These are phyloP conservation scores for Parapsyche elsis DNA, from an alignment of 1,140 invertebrate genomes.

Conservation along the genomic window DNA sequence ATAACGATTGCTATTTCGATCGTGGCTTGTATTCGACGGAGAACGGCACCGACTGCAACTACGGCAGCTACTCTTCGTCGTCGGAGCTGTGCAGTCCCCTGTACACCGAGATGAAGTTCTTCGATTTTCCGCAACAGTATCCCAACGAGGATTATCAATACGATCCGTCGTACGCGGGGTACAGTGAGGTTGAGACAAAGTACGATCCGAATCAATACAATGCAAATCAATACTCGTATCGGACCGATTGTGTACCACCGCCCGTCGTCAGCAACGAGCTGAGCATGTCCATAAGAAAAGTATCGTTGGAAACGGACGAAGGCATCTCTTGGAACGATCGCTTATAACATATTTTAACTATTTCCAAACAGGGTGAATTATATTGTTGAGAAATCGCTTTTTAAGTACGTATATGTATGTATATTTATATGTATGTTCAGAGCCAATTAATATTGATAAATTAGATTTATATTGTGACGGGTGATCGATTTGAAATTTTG, in stretches of 20 bases:
- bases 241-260: slow-evolving; percentile 12
- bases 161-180: slow-evolving; percentile 7
- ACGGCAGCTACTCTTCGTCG: slow-evolving; percentile 43
- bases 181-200: slow-evolving; percentile 9
- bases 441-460: slow-evolving; percentile 31
- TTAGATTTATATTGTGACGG: no score
- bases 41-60: slow-evolving; percentile 14
- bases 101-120: slow-evolving; percentile 46
- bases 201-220: slow-evolving; percentile 25
- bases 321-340: slow-evolving; percentile 32
- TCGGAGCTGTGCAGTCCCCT: slow-evolving; percentile 47
- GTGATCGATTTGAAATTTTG: no score
- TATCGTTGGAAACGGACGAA: neutral
- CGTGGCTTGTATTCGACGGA: slow-evolving; percentile 9
- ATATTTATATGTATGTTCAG: slow-evolving; percentile 18
- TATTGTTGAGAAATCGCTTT: slow-evolving; percentile 42
- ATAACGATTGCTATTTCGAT: slow-evolving; percentile 21
- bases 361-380: slow-evolving; percentile 37
- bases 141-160: slow-evolving; percentile 28
- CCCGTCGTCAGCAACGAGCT: neutral
- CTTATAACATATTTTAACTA: slow-evolving; percentile 45
- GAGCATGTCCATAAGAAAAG: neutral
- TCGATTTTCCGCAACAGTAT: slow-evolving; percentile 39
- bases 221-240: slow-evolving; percentile 3
- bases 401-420: slow-evolving; percentile 18